Evolutionary conservation across 2,797 vertebrate genomes (phyloP).

Genomic region (Notolepis coatsorum): DNA sequence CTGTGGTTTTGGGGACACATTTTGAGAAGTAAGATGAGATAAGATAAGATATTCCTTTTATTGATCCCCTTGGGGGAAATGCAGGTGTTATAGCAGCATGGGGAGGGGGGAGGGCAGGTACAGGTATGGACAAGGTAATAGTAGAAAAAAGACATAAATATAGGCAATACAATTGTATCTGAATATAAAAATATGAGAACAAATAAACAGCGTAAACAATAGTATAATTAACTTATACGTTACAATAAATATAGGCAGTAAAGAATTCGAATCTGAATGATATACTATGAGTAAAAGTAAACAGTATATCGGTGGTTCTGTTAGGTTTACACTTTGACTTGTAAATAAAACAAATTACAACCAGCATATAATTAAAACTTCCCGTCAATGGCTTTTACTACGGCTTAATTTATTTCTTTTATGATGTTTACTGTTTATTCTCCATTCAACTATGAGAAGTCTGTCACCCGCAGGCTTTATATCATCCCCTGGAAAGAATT

Average conservation of each 20-base stretch:
- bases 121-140: no score
- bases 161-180: no score
- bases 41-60: constrained; percentile 14
- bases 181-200: no score
- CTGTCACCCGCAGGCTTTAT: constrained; percentile 49
- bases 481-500: constrained; percentile 62
- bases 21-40: constrained; percentile 34
- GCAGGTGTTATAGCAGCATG: no score
- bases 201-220: no score
- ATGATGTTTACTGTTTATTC: constrained; percentile 69
- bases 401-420: constrained; percentile 62
- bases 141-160: no score
- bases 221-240: no score
- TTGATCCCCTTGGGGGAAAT: constrained; percentile 61
- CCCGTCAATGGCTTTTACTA: constrained; percentile 52
- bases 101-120: no score
- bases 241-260: no score
- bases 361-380: constrained; percentile 47
- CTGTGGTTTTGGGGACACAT: constrained; percentile 52
- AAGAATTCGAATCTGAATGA: no score
- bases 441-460: constrained; percentile 47
- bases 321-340: constrained; percentile 46
- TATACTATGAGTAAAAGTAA: no score
- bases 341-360: constrained; percentile 54
- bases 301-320: no score